A percentile compares a stretch with the other conserved stretches of the same genome.
phyloP scores from a whole-genome alignment of 2,113 vertebrate species.

The Sigmodon hispidus region DNA sequence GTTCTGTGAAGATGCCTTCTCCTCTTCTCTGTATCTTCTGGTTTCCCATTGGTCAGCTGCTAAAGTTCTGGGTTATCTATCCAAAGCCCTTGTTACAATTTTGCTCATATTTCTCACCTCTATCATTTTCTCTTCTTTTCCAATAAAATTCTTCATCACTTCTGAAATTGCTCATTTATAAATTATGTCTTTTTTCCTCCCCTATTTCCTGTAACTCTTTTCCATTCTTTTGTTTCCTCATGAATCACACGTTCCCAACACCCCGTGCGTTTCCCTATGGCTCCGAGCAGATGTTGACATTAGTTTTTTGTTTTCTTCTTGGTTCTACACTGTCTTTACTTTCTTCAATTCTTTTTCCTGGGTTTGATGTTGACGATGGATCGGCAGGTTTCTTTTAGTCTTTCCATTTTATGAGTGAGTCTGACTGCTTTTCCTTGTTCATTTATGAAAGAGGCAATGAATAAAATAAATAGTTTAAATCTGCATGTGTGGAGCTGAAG shows the following conservation, averaged over 20 bases:
- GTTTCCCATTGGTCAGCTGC: not conserved
- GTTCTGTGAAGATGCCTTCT: not conserved
- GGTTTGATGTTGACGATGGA: not conserved
- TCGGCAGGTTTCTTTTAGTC: not conserved
- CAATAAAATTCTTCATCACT: not conserved
- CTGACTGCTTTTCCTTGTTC: not conserved
- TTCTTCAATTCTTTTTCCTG: not conserved
- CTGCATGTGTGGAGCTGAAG: not conserved
- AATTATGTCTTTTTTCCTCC: not conserved
- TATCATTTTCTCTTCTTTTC: constrained; percentile 17
- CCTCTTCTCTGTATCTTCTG: not conserved
- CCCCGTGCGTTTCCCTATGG: not conserved
- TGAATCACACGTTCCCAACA: not conserved
- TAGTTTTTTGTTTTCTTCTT: not conserved
- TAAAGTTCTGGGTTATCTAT: not conserved
- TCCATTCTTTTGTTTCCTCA: not conserved
- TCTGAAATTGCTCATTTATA: not conserved
- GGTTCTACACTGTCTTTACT: not conserved
- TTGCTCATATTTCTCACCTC: not conserved
- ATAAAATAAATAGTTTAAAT: not conserved
- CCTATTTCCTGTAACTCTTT: not conserved
- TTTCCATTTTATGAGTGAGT: not conserved
- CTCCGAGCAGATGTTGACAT: not conserved
- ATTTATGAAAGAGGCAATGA: not conserved
- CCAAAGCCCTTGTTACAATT: not conserved